These are phyloP conservation scores for Augochlora pura DNA, from an alignment of 1,140 invertebrate genomes.

Conservation along the genomic window DNA sequence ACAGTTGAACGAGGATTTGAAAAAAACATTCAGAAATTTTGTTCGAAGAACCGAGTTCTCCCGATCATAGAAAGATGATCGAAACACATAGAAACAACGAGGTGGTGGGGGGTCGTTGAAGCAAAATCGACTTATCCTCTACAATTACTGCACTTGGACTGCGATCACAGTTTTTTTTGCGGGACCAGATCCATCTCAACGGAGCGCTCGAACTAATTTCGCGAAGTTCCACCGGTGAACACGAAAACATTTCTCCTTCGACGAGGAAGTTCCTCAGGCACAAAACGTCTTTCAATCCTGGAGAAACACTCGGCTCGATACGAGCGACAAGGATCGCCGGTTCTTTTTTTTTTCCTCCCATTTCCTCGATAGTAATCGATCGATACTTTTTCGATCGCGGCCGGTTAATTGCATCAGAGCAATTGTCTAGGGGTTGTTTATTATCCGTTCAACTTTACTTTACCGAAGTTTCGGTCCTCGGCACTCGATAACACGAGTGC, in stretches of 20 bases:
- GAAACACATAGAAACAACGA: not conserved
- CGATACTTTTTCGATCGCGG: not conserved
- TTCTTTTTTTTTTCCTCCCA: not conserved
- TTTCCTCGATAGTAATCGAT: no score
- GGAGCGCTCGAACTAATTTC: not conserved
- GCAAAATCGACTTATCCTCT: not conserved
- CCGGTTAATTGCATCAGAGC: not conserved
- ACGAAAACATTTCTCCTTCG: not conserved
- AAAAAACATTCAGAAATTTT: not conserved
- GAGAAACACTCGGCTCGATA: not conserved
- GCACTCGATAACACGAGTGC: not conserved
- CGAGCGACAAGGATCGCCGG: not conserved
- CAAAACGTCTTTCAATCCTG: not conserved
- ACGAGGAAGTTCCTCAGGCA: not conserved
- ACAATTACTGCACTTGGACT: not conserved
- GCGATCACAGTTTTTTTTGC: not conserved
- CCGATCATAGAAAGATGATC: not conserved
- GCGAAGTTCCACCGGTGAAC: not conserved
- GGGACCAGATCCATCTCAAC: not conserved
- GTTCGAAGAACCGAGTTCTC: not conserved
- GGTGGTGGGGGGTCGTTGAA: not conserved
- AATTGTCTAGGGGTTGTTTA: constrained; percentile 13
- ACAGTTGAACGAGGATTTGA: no score
- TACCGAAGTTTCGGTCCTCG: not conserved
- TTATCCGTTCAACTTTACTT: not conserved